Base-by-base conservation (phyloP, 2,113 vertebrate genomes). In the Seriola rivoliana region DNA sequence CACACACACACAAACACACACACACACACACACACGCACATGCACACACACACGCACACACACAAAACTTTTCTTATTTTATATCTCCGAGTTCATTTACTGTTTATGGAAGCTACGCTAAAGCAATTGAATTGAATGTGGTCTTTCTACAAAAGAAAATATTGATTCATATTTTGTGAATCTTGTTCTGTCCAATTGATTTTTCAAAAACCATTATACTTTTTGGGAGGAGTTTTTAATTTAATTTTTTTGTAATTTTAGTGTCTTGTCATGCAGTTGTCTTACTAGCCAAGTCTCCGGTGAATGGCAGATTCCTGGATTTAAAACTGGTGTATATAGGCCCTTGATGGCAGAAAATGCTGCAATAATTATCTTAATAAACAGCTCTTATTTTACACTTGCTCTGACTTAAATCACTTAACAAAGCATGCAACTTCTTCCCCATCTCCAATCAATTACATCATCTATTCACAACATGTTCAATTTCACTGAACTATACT, bases 181-280 rank as follows among this genome's bases (percentile, higher is more conserved):
- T 55, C 19, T 55, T n/a, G 21, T 0, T 58, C 11, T 25, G 25
- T 34, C 57, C 44, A 7, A 62, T 8, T 62, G 36, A 4, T 65
- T 42, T 21, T 40, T 42, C 13, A 59, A n/a, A 42, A 19, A 54
- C 29, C 29, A 29, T 29, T 29, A 29, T 29, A 29, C 29, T 29
- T 29, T 29, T 29, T 29, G 29, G 29, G 29, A 34, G 19, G 6
- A 55, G 16, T 21, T 75, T 34, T 0, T 5, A 10, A 21, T 23
- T 29, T 57, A 34, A 32, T 38, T 65, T 52, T 66, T 4, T 36
- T 57, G 5, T 42, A 6, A 29, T 46, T 63, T n/a, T 63, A 14
- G n/a, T 76, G 48, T 52, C 4, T 71, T 46, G 71, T 70, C 17
- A 54, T 71, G 54, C 60, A 60, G 52, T 7, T 57, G 19, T 69